A percentile compares a stretch with the other conserved stretches of the same genome.
These are phyloP conservation scores for Pteromalus puparum DNA, from an alignment of 1,140 invertebrate species.

Conservation along the genomic window DNA sequence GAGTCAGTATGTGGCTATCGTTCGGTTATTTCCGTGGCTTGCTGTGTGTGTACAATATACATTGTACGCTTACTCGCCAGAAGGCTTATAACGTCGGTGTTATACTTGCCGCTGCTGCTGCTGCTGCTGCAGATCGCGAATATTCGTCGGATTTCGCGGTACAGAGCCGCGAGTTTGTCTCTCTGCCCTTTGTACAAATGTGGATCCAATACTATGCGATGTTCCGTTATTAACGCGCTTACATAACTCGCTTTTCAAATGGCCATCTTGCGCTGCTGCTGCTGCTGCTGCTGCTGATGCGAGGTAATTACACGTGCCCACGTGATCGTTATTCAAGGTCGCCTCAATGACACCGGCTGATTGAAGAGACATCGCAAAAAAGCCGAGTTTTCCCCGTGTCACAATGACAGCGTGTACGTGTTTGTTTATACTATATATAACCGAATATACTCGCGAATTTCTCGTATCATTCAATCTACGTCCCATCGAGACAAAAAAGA, in stretches of 20 bases:
- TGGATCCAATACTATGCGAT: not conserved
- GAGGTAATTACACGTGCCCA: not conserved
- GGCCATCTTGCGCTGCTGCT: not conserved
- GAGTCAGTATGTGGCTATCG: slow-evolving; percentile 20
- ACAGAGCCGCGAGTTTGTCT: too few relatives aligned
- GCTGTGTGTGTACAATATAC: not conserved
- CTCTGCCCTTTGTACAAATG: too few relatives aligned
- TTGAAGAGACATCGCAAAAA: too few relatives aligned
- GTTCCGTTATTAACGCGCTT: not conserved
- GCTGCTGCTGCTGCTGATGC: too few relatives aligned
- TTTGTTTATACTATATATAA: too few relatives aligned
- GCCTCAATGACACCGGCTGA: not conserved
- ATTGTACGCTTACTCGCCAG: too few relatives aligned
- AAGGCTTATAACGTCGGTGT: too few relatives aligned
- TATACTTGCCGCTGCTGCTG: too few relatives aligned
- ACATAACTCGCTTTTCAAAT: not conserved
- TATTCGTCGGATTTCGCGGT: too few relatives aligned
- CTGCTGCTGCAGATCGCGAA: too few relatives aligned
- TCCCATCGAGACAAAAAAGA: not conserved
- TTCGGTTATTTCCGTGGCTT: not conserved
- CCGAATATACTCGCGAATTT: not conserved
- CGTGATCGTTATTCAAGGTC: not conserved
- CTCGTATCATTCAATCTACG: slow-evolving; percentile 17
- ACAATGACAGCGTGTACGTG: too few relatives aligned
- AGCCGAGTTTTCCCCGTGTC: not conserved